Conservation (phyloP, 2,797 vertebrate genomes). For the Myotis daubentonii region DNA sequence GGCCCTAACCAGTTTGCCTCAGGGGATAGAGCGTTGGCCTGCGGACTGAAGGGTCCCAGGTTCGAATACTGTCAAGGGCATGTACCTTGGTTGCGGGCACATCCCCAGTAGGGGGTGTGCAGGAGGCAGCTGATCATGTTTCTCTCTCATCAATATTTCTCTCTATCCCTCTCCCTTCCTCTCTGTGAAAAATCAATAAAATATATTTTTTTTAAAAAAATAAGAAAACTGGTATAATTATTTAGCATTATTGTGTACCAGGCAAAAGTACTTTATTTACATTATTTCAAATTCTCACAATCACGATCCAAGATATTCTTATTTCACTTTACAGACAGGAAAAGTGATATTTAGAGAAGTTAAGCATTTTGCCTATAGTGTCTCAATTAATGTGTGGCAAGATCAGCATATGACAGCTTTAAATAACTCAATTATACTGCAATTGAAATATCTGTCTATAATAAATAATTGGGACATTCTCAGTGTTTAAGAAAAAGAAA, state of each 20-base stretch:
- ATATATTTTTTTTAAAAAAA: too few species aligned
- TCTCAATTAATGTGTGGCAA: neutral
- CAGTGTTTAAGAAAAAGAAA: conserved; percentile 9
- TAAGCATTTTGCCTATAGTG: neutral
- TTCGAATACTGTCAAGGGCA: too few species aligned
- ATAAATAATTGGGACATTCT: neutral
- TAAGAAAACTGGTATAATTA: neutral
- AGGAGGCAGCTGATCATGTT: too few species aligned
- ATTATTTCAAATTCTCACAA: conserved; percentile 22
- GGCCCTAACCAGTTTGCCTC: too few species aligned
- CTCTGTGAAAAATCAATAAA: too few species aligned
- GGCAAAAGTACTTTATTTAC: neutral
- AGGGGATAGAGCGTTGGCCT: too few species aligned
- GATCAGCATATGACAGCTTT: neutral
- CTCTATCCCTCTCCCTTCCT: too few species aligned
- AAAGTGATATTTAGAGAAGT: neutral
- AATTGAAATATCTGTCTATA: conserved; percentile 21
- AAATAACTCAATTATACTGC: neutral
- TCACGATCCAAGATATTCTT: neutral
- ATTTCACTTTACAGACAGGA: neutral
- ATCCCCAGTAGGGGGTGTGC: too few species aligned
- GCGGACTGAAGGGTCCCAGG: too few species aligned
- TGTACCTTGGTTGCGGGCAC: too few species aligned
- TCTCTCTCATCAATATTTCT: too few species aligned
- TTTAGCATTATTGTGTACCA: neutral